Conservation (phyloP, 2,888 invertebrate genomes). For the Oscheius onirici region DNA sequence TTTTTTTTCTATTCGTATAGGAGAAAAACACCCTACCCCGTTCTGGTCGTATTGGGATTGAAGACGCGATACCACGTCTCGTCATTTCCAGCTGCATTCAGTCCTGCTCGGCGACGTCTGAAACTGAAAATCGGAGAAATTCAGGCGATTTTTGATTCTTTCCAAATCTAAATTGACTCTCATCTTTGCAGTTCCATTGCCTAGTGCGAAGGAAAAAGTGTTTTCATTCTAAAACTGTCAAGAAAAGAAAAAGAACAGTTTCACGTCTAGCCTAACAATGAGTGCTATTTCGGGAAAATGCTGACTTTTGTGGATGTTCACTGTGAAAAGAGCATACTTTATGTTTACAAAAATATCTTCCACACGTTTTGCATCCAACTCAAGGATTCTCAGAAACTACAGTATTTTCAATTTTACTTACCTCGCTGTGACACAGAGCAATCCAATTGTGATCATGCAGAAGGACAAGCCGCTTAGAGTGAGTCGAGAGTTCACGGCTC, state of each 20-base stretch:
- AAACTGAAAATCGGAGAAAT: background rate
- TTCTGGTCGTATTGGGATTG: constrained; percentile 38
- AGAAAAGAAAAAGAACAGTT: background rate
- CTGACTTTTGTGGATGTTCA: background rate
- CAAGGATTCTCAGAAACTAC: no score
- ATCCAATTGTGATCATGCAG: constrained; percentile 59
- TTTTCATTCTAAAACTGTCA: no score
- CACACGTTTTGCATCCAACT: no score
- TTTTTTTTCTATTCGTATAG: background rate
- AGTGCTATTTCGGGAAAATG: background rate
- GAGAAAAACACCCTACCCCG: background rate
- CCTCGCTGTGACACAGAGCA: constrained; percentile 56
- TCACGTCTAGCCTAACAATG: background rate
- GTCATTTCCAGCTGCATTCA: constrained; percentile 37
- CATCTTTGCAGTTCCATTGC: no score
- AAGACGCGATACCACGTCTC: constrained; percentile 57
- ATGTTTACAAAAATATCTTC: no score
- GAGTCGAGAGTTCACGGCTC: constrained; percentile 54
- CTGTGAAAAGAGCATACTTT: no score
- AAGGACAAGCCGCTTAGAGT: constrained; percentile 60
- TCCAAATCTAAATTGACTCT: no score
- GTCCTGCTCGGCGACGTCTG: constrained; percentile 38
- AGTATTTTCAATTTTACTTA: background rate
- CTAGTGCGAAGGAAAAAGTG: no score
- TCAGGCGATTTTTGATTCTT: background rate